Percentiles rank a stretch among this genome's conserved stretches.
Evolutionary conservation across 2,888 invertebrate genomes (phyloP).

Genomic region (Lepeophtheirus nordmannii): DNA sequence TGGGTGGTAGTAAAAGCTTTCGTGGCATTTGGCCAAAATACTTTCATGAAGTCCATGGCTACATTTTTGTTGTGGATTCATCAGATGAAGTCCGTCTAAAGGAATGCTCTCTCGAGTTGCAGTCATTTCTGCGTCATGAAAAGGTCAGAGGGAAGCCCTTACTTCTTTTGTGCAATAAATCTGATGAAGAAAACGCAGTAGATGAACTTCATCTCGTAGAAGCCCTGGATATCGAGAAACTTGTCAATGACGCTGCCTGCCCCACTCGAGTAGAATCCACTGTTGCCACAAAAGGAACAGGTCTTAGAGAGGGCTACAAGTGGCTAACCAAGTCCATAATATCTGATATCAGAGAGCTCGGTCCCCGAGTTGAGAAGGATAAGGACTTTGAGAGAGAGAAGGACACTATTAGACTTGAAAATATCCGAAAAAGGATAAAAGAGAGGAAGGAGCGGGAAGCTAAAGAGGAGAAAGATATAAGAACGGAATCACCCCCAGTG

Average conservation of each 20-base stretch:
- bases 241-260: slow-evolving; percentile 20
- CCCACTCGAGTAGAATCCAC: slow-evolving; percentile 18
- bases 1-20: slow-evolving; percentile 24
- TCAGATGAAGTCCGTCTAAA: slow-evolving; percentile 9
- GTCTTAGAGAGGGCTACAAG: slow-evolving; percentile 19
- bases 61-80: slow-evolving; percentile 23
- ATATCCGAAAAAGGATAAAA: slow-evolving; percentile 20
- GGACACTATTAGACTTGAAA: background rate
- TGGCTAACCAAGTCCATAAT: slow-evolving; percentile 23
- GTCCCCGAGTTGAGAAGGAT: slow-evolving; percentile 14
- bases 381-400: slow-evolving; percentile 10
- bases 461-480: background rate
- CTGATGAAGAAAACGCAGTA: slow-evolving; percentile 11
- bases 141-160: slow-evolving; percentile 20
- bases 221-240: slow-evolving; percentile 15
- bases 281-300: slow-evolving; percentile 16
- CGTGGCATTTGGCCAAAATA: slow-evolving; percentile 24
- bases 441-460: slow-evolving; percentile 4
- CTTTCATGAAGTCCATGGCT: slow-evolving; percentile 24
- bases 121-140: slow-evolving; percentile 16
- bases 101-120: slow-evolving; percentile 7
- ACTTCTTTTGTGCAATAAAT: slow-evolving; percentile 17
- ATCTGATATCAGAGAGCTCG: slow-evolving; percentile 10
- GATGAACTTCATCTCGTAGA: slow-evolving; percentile 23
- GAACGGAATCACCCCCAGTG: background rate